Percentiles rank a stretch among this genome's conserved stretches.
Conservation (phyloP, 1,140 invertebrate genomes). For the Microplitis mediator region DNA sequence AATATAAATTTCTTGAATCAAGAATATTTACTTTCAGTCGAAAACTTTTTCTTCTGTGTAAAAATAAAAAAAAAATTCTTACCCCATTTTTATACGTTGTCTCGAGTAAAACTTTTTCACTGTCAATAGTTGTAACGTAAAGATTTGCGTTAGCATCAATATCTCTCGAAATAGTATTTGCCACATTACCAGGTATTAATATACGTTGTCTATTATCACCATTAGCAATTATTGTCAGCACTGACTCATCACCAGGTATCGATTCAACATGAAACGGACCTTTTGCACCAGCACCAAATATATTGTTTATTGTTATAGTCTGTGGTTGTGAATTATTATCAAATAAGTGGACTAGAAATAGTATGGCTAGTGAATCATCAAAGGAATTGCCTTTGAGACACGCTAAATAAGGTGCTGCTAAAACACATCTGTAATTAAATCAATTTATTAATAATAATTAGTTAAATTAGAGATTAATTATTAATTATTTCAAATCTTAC, state of each 20-base stretch:
- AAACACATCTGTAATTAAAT: constrained; percentile 65
- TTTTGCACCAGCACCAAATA: constrained; percentile 54
- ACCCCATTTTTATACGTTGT: constrained; percentile 51
- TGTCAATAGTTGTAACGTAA: constrained; percentile 45
- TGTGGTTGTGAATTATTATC: constrained; percentile 44
- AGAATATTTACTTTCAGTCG: constrained; percentile 4
- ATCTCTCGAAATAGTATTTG: constrained; percentile 40
- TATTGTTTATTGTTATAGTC: constrained; percentile 50
- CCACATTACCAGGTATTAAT: constrained; percentile 36
- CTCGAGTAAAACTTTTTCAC: constrained; percentile 51
- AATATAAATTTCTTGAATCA: neutral
- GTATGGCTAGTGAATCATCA: constrained; percentile 50
- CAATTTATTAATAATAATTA: constrained; percentile 14
- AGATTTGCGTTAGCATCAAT: constrained; percentile 45
- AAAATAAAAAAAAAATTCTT: constrained; percentile 29
- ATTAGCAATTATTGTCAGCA: constrained; percentile 43
- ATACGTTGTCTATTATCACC: constrained; percentile 44
- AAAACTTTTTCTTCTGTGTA: neutral
- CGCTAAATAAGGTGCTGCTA: constrained; percentile 69
- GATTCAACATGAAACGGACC: constrained; percentile 50
- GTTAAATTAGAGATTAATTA: neutral
- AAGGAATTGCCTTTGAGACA: constrained; percentile 61
- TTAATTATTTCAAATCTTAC: constrained; percentile 52
- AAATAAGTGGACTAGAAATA: constrained; percentile 53
- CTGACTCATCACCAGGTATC: constrained; percentile 43